phyloP scores from a whole-genome alignment of 2,113 vertebrate species.

The Neolamprologus ventralis region DNA sequence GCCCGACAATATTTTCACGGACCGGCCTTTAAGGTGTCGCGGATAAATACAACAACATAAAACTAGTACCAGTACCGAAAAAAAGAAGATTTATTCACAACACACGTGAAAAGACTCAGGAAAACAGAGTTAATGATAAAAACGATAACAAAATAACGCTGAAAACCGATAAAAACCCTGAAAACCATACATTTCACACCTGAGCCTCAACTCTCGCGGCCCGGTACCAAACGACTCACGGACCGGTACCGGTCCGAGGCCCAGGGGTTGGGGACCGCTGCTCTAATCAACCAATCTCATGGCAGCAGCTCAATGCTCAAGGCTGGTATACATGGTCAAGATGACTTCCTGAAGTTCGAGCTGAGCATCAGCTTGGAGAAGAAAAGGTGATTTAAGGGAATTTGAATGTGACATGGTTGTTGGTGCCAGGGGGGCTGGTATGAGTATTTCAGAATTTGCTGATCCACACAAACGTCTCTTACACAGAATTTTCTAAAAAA shows the following conservation, averaged over 20 bases:
- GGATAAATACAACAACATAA: not conserved
- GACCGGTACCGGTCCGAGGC: too few species aligned
- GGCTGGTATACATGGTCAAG: not conserved
- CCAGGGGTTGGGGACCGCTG: too few species aligned
- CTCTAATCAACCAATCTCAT: not conserved
- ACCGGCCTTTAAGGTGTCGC: not conserved
- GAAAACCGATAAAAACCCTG: too few species aligned
- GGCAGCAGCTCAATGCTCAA: not conserved
- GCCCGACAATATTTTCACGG: not conserved
- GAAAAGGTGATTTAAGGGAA: not conserved
- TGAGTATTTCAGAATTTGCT: not conserved
- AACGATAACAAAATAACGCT: rapidly evolving
- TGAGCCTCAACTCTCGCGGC: rapidly evolving
- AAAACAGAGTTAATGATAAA: rapidly evolving
- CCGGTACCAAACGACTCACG: too few species aligned
- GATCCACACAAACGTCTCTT: not conserved
- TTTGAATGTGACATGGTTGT: not conserved
- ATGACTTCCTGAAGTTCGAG: not conserved
- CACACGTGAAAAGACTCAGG: rapidly evolving
- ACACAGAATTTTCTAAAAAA: not conserved
- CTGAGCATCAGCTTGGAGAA: not conserved
- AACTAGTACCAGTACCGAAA: rapidly evolving
- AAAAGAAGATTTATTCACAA: too few species aligned
- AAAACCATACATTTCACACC: too few species aligned
- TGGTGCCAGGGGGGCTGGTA: not conserved